Conservation (phyloP, 2,113 vertebrate species). For the Egretta garzetta region DNA sequence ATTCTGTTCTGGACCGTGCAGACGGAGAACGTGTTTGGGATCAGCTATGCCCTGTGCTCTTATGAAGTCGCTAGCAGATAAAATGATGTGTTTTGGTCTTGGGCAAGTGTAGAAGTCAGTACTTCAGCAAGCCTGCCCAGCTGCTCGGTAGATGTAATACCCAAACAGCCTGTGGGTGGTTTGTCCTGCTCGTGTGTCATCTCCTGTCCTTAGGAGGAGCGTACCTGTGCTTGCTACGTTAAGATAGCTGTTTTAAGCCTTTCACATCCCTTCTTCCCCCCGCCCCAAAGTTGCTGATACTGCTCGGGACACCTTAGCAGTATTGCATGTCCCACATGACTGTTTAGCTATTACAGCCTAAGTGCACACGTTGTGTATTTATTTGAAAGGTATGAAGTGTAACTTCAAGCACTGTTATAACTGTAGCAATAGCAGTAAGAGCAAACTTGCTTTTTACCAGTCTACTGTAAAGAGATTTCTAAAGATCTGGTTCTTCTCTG, state of each 20-base stretch:
- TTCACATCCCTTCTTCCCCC: not conserved
- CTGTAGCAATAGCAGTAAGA: not conserved
- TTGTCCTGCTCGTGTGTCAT: not conserved
- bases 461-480: not conserved
- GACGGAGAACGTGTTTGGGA: not conserved
- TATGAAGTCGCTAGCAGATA: not conserved
- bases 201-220: not conserved
- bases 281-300: not conserved
- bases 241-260: not conserved
- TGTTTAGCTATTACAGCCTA: not conserved
- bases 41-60: not conserved
- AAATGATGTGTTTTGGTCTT: not conserved
- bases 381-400: not conserved
- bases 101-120: not conserved
- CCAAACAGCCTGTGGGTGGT: not conserved
- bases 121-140: not conserved
- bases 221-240: not conserved
- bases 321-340: not conserved
- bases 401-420: not conserved
- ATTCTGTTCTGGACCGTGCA: not conserved
- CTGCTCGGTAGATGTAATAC: not conserved
- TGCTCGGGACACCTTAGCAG: not conserved
- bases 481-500: not conserved
- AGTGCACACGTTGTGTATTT: not conserved
- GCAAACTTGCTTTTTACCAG: not conserved